phyloP scores from a whole-genome alignment of 2,888 invertebrate genomes.

The Orgyia antiqua region DNA sequence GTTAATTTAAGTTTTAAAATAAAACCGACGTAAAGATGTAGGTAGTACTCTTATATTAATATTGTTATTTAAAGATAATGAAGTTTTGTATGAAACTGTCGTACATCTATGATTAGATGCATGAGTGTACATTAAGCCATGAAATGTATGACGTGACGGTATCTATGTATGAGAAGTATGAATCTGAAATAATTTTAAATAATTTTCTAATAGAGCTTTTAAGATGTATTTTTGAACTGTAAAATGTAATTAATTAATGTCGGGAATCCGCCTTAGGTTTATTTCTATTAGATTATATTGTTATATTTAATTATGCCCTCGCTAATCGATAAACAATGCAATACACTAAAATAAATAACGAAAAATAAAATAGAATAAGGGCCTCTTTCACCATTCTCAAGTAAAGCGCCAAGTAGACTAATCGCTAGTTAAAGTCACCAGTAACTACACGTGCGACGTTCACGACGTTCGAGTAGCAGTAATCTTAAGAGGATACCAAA shows the following conservation, averaged over 20 bases:
- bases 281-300: slow-evolving; percentile 2
- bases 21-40: too few species aligned
- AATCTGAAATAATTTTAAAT: too few species aligned
- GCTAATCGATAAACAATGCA: background rate
- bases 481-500: too few species aligned
- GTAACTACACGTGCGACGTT: too few species aligned
- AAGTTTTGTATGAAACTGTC: too few species aligned
- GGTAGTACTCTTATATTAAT: slow-evolving; percentile 23
- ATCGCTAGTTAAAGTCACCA: too few species aligned
- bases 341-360: too few species aligned
- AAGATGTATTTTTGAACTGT: background rate
- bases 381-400: too few species aligned
- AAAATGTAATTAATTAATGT: slow-evolving; percentile 22
- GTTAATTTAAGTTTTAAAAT: slow-evolving; percentile 32
- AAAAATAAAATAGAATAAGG: too few species aligned
- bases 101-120: slow-evolving; percentile 9
- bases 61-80: slow-evolving; percentile 10
- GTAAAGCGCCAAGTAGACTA: too few species aligned
- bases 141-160: background rate
- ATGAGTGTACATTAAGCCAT: slow-evolving; percentile 3
- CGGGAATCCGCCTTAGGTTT: slow-evolving; percentile 50
- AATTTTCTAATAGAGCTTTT: background rate
- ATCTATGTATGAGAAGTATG: too few species aligned
- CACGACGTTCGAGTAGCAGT: too few species aligned
- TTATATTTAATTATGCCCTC: background rate